Evolutionary conservation across 2,888 invertebrate genomes (phyloP).

Genomic region (Diaphora mendica): DNA sequence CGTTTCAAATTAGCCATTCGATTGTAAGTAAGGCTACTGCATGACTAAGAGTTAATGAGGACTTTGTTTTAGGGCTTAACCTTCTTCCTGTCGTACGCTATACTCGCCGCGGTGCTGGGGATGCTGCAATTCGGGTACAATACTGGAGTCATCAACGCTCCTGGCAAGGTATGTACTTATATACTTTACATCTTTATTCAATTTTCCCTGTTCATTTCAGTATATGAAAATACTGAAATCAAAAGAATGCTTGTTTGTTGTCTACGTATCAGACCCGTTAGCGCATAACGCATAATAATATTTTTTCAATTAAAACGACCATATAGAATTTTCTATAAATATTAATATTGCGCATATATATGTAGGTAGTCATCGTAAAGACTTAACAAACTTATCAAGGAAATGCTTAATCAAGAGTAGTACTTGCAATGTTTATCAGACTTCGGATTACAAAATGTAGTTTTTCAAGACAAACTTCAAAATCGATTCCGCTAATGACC

Average conservation of each 20-base stretch:
- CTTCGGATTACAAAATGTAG: not conserved
- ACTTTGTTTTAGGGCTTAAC: conserved; percentile 93
- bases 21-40: not conserved
- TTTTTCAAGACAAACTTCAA: not conserved
- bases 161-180: conserved; percentile 89
- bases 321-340: too few relatives aligned
- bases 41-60: not conserved
- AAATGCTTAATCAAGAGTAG: not conserved
- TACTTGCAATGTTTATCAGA: too few relatives aligned
- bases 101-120: conserved; percentile 96
- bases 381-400: not conserved
- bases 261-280: too few relatives aligned
- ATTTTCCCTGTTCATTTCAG: not conserved
- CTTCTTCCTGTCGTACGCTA: conserved; percentile 97
- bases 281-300: too few relatives aligned
- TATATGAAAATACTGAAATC: too few relatives aligned
- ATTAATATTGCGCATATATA: too few relatives aligned
- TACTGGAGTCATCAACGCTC: conserved; percentile 98
- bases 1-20: not conserved
- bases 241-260: not conserved
- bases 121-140: conserved; percentile 99
- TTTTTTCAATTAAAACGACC: too few relatives aligned
- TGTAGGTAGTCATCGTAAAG: not conserved
- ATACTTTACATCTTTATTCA: not conserved
- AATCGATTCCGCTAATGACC: not conserved